A percentile compares a stretch with the other conserved stretches of the same genome.
Evolutionary conservation across 2,888 invertebrate genomes (phyloP).

Genomic region (Anoplius nigerrimus): DNA sequence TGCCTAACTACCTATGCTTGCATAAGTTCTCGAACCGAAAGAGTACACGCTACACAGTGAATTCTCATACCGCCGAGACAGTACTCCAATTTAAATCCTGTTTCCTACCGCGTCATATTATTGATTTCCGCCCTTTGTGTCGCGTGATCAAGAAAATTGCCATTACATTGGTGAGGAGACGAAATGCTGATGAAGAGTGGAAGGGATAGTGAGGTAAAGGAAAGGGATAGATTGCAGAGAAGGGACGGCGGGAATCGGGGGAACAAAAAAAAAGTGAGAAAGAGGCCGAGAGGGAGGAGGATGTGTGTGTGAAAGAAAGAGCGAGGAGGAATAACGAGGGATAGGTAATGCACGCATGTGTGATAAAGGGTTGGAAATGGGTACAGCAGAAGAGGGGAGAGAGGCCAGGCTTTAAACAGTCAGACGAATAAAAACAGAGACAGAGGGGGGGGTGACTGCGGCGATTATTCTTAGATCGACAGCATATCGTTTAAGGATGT

Average conservation of each 20-base stretch:
- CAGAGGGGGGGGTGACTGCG: too few species aligned
- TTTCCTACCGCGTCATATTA: slow-evolving; percentile 42
- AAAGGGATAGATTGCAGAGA: slow-evolving; percentile 8
- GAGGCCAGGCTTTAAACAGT: too few species aligned
- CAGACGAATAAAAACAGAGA: too few species aligned
- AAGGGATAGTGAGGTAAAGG: slow-evolving; percentile 28
- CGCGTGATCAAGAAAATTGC: slow-evolving; percentile 65
- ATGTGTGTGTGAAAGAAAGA: too few species aligned
- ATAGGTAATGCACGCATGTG: too few species aligned
- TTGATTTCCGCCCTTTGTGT: slow-evolving; percentile 60
- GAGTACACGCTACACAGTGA: too few species aligned
- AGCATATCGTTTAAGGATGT: too few species aligned
- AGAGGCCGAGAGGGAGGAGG: slow-evolving; percentile 1
- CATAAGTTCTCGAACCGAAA: not conserved
- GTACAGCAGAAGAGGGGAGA: too few species aligned
- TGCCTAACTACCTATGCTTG: too few species aligned
- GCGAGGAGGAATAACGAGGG: not conserved
- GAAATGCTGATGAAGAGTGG: slow-evolving; percentile 54
- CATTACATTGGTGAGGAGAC: slow-evolving; percentile 56
- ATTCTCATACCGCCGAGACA: too few species aligned
- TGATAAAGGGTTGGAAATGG: too few species aligned
- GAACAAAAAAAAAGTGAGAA: not conserved
- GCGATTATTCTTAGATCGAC: too few species aligned
- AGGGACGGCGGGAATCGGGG: not conserved
- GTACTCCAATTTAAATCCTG: slow-evolving; percentile 3